These are phyloP conservation scores for Odontesthes bonariensis DNA, from an alignment of 2,113 vertebrate genomes.

Conservation along the genomic window DNA sequence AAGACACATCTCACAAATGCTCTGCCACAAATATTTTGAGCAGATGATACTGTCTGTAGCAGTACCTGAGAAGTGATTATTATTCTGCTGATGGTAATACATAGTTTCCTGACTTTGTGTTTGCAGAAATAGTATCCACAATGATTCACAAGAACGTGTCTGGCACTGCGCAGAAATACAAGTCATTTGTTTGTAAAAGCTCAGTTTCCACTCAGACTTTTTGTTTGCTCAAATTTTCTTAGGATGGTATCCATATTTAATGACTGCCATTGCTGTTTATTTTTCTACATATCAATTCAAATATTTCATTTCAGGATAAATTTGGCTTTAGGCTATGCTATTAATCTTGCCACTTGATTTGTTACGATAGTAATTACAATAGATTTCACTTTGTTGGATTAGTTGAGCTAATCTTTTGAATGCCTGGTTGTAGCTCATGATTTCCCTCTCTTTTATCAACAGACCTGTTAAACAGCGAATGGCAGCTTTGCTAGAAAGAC, in stretches of 20 bases:
- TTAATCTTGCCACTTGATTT: constrained; percentile 37
- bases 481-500: constrained; percentile 21
- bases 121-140: constrained; percentile 38
- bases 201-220: constrained; percentile 27
- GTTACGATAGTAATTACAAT: constrained; percentile 18
- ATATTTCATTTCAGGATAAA: background rate
- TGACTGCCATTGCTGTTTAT: constrained; percentile 2
- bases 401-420: constrained; percentile 2
- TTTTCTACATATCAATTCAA: constrained; percentile 10
- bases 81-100: constrained; percentile 30
- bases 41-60: background rate
- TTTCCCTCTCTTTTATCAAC: constrained; percentile 4
- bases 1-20: constrained; percentile 1
- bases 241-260: constrained; percentile 19
- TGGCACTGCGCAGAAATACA: constrained; percentile 12
- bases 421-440: background rate
- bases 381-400: background rate
- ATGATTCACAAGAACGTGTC: constrained; percentile 23
- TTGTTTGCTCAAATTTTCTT: constrained; percentile 35
- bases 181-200: constrained; percentile 9
- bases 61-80: constrained; percentile 9
- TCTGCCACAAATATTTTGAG: constrained; percentile 3
- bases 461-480: constrained; percentile 17
- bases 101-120: constrained; percentile 33
- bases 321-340: constrained; percentile 17